Percentiles rank a stretch among this genome's conserved stretches.
phyloP scores from a whole-genome alignment of 2,888 invertebrate genomes.

The Yponomeuta evonymella region DNA sequence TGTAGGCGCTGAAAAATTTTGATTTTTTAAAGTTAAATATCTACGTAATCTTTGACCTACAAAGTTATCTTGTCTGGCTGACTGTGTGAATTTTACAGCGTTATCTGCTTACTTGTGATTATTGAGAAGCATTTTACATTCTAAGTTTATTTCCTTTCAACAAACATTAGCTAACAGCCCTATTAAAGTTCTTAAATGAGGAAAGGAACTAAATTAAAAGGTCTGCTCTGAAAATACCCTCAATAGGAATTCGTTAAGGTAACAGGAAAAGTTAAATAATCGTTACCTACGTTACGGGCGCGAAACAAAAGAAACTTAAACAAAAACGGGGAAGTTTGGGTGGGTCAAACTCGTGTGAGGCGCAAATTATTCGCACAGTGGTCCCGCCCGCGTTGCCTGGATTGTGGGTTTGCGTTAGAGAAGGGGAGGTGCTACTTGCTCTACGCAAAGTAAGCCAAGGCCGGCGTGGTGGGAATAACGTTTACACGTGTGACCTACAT shows the following conservation, averaged over 20 bases:
- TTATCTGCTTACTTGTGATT: too few species aligned
- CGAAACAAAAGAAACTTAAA: not conserved
- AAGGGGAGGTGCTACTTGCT: slow-evolving; percentile 51
- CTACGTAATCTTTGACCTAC: too few species aligned
- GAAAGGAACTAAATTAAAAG: too few species aligned
- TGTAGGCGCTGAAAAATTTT: too few species aligned
- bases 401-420: not conserved
- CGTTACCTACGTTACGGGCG: not conserved
- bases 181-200: too few species aligned
- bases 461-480: slow-evolving; percentile 69
- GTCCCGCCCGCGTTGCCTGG: slow-evolving; percentile 1
- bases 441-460: slow-evolving; percentile 72
- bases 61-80: too few species aligned
- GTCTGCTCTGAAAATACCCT: too few species aligned
- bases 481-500: slow-evolving; percentile 76
- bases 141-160: too few species aligned
- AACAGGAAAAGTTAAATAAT: not conserved
- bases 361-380: not conserved
- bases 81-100: too few species aligned
- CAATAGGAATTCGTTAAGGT: not conserved
- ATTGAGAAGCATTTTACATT: too few species aligned
- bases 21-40: too few species aligned
- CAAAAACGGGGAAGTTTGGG: not conserved
- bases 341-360: slow-evolving; percentile 23
- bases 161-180: too few species aligned